Evolutionary conservation across 2,113 vertebrate genomes (phyloP), one percentile per base, ranked within the genome.

Genomic region (Macaca mulatta): DNA sequence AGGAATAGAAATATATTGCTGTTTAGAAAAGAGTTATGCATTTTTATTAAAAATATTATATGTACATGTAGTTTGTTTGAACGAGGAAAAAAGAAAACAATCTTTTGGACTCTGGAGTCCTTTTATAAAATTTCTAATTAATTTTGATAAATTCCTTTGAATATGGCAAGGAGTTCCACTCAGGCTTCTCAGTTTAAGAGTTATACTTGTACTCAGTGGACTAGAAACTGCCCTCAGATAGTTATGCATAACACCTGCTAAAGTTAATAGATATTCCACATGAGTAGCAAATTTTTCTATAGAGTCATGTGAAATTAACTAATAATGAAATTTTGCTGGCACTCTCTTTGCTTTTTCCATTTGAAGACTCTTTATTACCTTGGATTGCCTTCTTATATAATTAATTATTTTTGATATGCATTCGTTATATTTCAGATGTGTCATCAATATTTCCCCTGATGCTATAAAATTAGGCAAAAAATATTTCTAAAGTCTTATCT

Each of bases 121-220:
- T 96, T 94, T 97, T 89, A 95, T 61, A 32, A 97, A 97, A 95
- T 96, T 97, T 97, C 87, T 97, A 96, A 98, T 98, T 98, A 97
- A 96, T 97, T 97, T 96, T 97, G 93, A 97, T 97, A 97, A 97
- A 96, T 97, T 85, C 82, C 85, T 97, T 97, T 98, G 97, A 97
- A 97, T 92, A 96, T 55, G 69, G 97, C 52, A 95, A 97, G 48
- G 45, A 93, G 92, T 97, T 98, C 85, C 84, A 93, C 90, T 55
- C 91, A 81, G 38, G 82, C 57, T 97, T 94, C 97, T 95, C 97
- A 97, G 16, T 97, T 92, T 97, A 96, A 97, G 93, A 94, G 72
- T 75, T 96, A 93, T 93, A 79, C 78, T 96, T 94, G 72, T 81
- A 94, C 94, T 95, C 97, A 59, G 93, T 91, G 89, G 97, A 95